phyloP scores from a whole-genome alignment of 1,140 invertebrate genomes.

The Scylla paramamosain region DNA sequence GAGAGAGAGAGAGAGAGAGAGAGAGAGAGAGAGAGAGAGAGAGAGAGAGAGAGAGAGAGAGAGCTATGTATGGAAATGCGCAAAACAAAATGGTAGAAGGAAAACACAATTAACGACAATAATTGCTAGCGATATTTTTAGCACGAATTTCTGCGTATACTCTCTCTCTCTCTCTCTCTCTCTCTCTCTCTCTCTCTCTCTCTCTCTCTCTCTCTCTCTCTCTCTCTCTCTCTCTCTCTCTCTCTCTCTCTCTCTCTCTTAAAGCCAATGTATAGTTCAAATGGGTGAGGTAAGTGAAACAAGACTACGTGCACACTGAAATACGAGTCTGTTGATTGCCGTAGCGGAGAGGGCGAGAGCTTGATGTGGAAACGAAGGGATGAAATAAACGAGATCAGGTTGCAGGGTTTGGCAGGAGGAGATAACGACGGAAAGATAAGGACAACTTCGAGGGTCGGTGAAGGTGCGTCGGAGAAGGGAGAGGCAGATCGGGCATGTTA shows the following conservation, averaged over 20 bases:
- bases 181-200: background rate
- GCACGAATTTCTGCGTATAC: background rate
- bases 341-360: background rate
- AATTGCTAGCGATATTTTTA: too few species aligned
- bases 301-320: background rate
- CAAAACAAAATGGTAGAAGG: too few species aligned
- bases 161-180: background rate
- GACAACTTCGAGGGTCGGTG: background rate
- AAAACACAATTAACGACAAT: too few species aligned
- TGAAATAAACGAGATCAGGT: background rate
- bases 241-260: background rate
- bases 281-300: background rate
- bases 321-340: background rate
- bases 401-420: background rate
- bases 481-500: too few species aligned
- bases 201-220: constrained; percentile 20
- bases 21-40: too few species aligned
- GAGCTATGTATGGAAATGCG: too few species aligned
- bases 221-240: constrained; percentile 20
- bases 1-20: background rate
- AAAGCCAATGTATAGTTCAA: background rate
- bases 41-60: too few species aligned
- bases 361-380: background rate
- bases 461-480: background rate
- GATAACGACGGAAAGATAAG: background rate